Percentiles rank a stretch among this genome's conserved stretches.
Conservation (phyloP, 2,113 vertebrate genomes). For the Oreochromis aureus region DNA sequence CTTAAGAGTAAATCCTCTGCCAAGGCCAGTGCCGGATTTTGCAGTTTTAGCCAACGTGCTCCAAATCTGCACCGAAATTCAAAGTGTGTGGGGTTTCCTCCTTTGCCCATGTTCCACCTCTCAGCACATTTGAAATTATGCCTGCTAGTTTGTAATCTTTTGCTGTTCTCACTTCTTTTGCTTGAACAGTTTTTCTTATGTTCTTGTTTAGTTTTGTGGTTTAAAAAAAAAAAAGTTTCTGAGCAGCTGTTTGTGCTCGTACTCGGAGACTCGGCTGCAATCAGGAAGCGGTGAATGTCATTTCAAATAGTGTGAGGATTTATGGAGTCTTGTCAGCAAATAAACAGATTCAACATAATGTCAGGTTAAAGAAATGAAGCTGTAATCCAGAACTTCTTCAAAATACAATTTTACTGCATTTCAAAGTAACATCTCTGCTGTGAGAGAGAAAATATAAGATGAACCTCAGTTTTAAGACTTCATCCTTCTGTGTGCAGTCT, state of each 20-base stretch:
- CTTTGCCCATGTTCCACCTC: not conserved
- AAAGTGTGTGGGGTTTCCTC: not conserved
- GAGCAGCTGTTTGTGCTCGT: accelerated
- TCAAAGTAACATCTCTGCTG: slow-evolving; percentile 5
- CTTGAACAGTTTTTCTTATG: not conserved
- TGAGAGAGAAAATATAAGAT: not conserved
- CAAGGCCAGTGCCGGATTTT: not conserved
- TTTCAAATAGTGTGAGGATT: not conserved
- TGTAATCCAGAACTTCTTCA: slow-evolving; percentile 1
- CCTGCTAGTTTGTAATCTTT: not conserved
- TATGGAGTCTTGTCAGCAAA: not conserved
- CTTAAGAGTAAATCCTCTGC: not conserved
- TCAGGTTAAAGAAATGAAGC: not conserved
- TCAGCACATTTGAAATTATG: not conserved
- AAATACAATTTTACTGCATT: slow-evolving; percentile 57
- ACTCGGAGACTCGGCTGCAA: accelerated
- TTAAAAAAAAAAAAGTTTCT: too few species aligned
- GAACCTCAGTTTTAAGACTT: not conserved
- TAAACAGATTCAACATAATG: not conserved
- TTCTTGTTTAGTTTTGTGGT: not conserved
- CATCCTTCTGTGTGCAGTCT: not conserved
- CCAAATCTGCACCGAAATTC: not conserved
- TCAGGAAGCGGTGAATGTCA: accelerated
- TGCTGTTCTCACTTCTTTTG: not conserved
- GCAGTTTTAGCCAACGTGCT: not conserved